A percentile compares a stretch with the other conserved stretches of the same genome.
Conservation (phyloP, 2,797 vertebrate species). For the Meda fulgida region DNA sequence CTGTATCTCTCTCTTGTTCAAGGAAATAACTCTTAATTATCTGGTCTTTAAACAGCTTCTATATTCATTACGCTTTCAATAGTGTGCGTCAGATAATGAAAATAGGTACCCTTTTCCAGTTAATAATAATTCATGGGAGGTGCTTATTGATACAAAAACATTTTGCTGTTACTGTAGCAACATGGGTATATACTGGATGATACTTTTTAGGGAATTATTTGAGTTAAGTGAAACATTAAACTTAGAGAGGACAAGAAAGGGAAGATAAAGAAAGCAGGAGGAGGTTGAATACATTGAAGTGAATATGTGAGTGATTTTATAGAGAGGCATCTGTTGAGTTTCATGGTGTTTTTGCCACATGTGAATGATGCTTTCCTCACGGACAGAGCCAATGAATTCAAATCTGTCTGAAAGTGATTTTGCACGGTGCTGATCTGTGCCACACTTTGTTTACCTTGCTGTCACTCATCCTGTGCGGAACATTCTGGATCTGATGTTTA, state of each 20-base stretch:
- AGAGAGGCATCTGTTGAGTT: slow-evolving; percentile 40
- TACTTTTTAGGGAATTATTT: background rate
- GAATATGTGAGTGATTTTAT: slow-evolving; percentile 17
- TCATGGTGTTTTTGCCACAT: slow-evolving; percentile 17
- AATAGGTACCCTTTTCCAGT: slow-evolving; percentile 4
- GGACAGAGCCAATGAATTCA: slow-evolving; percentile 55
- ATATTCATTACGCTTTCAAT: slow-evolving; percentile 22
- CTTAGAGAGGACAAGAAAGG: background rate
- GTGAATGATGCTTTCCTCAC: slow-evolving; percentile 38
- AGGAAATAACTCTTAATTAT: slow-evolving; percentile 41
- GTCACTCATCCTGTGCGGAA: slow-evolving; percentile 56
- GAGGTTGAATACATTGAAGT: background rate
- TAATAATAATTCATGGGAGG: slow-evolving; percentile 5
- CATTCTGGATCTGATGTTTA: slow-evolving; percentile 53
- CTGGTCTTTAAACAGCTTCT: background rate
- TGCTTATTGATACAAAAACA: slow-evolving; percentile 14
- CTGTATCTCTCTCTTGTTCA: slow-evolving; percentile 1
- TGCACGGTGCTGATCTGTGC: slow-evolving; percentile 52
- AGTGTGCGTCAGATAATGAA: background rate
- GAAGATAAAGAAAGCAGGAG: background rate
- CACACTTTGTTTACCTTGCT: slow-evolving; percentile 58
- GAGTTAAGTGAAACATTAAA: background rate
- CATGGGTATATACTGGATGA: background rate
- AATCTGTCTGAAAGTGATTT: slow-evolving; percentile 61
- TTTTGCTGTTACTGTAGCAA: slow-evolving; percentile 9